A percentile compares a stretch with the other conserved stretches of the same genome.
These are phyloP conservation scores for Parnassius apollo DNA, from an alignment of 2,888 invertebrate genomes.

Conservation along the genomic window DNA sequence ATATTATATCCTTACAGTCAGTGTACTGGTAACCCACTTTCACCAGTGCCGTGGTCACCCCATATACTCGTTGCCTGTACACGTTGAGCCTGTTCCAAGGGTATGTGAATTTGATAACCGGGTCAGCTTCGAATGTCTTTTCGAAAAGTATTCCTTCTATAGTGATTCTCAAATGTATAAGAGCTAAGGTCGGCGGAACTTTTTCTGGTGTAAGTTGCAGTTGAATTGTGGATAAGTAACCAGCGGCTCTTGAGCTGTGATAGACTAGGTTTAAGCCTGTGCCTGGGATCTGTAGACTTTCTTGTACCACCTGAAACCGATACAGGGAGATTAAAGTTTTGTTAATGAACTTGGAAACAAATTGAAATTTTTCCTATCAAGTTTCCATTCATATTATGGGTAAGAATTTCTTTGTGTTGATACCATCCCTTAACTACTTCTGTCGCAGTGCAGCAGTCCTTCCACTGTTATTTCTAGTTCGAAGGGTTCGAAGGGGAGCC, in stretches of 20 bases:
- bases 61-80: conserved; percentile 97
- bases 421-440: too few relatives aligned
- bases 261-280: conserved; percentile 97
- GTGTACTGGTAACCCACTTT: conserved; percentile 98
- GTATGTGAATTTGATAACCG: conserved; percentile 97
- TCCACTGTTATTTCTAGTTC: too few relatives aligned
- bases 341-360: too few relatives aligned
- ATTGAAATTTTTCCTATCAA: too few relatives aligned
- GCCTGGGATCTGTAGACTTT: conserved; percentile 95
- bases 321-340: too few relatives aligned
- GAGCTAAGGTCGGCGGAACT: conserved; percentile 88
- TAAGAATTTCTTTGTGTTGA: too few relatives aligned
- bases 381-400: too few relatives aligned
- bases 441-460: too few relatives aligned
- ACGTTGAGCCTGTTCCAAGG: conserved; percentile 98
- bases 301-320: conserved; percentile 90
- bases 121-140: conserved; percentile 96
- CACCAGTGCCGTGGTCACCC: conserved; percentile 96
- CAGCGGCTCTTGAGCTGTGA: conserved; percentile 96
- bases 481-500: too few relatives aligned
- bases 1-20: conserved; percentile 94
- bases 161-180: conserved; percentile 95
- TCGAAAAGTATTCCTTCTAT: conserved; percentile 97
- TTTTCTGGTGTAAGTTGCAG: conserved; percentile 93
- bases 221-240: conserved; percentile 95